Conservation (phyloP, 2,888 invertebrate genomes). For the Luffia ferchaultella region DNA sequence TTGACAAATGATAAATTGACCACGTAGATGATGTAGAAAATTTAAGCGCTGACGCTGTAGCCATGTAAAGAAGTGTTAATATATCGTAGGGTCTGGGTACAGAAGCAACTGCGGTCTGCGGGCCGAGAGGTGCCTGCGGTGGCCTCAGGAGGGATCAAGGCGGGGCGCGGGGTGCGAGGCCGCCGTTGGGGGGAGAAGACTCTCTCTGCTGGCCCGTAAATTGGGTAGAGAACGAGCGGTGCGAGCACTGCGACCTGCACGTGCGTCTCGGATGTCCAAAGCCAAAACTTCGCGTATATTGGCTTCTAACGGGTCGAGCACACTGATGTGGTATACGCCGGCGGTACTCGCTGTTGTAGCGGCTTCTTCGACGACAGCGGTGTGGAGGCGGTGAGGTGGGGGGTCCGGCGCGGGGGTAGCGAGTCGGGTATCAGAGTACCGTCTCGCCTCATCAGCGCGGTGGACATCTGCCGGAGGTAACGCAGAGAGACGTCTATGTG, state of each 20-base stretch:
- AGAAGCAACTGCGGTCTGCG: constrained; percentile 44
- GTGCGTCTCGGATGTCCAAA: constrained; percentile 52
- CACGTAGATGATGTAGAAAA: no score
- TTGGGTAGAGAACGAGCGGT: constrained; percentile 71
- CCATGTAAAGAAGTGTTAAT: constrained; percentile 34
- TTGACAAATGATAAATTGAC: no score
- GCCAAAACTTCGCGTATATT: constrained; percentile 48
- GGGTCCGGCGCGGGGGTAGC: constrained; percentile 20
- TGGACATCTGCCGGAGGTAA: constrained; percentile 22
- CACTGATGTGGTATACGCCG: constrained; percentile 52
- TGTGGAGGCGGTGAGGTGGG: constrained; percentile 15
- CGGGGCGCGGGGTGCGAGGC: constrained; percentile 8
- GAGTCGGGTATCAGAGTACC: constrained; percentile 44
- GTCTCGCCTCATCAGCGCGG: constrained; percentile 15
- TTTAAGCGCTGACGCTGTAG: no score
- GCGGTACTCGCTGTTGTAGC: neutral
- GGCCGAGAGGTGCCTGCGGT: constrained; percentile 69
- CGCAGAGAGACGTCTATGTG: constrained; percentile 39
- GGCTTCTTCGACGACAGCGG: constrained; percentile 3
- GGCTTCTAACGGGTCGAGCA: constrained; percentile 46
- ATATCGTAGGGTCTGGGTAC: constrained; percentile 49
- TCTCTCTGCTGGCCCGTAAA: constrained; percentile 74
- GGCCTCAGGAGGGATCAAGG: constrained; percentile 25
- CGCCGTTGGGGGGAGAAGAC: constrained; percentile 52
- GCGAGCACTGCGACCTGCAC: constrained; percentile 51